Percentiles rank a stretch among this genome's conserved stretches.
These are phyloP conservation scores for Hylia prasina DNA, from an alignment of 2,113 vertebrate species.

Conservation along the genomic window DNA sequence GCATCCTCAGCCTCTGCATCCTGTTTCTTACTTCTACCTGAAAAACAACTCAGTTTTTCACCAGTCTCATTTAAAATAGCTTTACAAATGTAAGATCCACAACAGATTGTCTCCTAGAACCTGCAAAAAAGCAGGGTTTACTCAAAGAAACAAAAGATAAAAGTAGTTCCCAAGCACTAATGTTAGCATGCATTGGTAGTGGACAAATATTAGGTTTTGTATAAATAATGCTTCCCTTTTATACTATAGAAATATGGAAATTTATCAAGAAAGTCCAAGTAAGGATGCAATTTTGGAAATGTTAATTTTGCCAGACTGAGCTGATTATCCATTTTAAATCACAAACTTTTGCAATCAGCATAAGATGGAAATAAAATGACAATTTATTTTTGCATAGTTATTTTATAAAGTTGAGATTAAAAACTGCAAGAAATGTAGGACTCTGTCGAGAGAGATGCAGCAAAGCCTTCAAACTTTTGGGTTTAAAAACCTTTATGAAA, in stretches of 20 bases:
- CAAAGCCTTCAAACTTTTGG: neutral
- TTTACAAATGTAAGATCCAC: neutral
- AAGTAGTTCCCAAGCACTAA: neutral
- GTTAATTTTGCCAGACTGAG: neutral
- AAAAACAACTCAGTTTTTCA: neutral
- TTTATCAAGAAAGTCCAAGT: neutral
- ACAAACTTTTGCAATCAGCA: accelerated
- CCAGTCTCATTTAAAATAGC: neutral
- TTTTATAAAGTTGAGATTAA: neutral
- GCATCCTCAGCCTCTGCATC: neutral
- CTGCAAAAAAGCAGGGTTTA: neutral
- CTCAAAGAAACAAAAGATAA: neutral
- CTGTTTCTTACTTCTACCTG: neutral
- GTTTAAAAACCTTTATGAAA: neutral
- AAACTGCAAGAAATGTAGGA: neutral
- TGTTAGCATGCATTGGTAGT: neutral
- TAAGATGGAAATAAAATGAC: neutral
- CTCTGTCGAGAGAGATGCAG: neutral
- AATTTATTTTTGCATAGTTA: neutral
- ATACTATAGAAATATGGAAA: neutral
- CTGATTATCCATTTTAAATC: neutral
- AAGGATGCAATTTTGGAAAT: neutral
- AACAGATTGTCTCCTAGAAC: neutral
- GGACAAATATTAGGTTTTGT: neutral
- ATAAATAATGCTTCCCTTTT: neutral